Evolutionary conservation across 2,888 invertebrate species (phyloP).

Genomic region (Hyppa rectilinea): DNA sequence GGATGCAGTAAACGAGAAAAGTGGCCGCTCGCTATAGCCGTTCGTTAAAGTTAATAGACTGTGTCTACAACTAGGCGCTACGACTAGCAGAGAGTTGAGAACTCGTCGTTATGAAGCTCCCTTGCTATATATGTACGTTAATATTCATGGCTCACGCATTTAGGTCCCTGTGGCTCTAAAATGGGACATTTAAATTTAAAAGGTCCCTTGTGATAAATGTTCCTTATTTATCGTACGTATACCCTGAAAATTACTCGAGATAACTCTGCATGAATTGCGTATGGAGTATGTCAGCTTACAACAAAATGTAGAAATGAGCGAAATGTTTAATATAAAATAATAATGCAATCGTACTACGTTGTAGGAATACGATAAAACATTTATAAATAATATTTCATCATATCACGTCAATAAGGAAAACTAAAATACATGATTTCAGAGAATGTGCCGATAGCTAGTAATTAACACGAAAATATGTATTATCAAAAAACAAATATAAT

Average conservation of each 20-base stretch:
- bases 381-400: conserved; percentile 3
- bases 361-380: conserved; percentile 6
- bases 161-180: conserved; percentile 23
- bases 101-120: conserved; percentile 37
- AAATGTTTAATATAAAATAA: conserved; percentile 1
- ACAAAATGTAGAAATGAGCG: neutral
- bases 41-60: conserved; percentile 72
- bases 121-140: conserved; percentile 31
- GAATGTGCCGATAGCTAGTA: neutral
- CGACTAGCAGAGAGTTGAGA: conserved; percentile 27
- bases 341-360: neutral
- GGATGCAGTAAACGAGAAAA: conserved; percentile 79
- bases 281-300: conserved; percentile 17
- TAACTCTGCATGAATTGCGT: conserved; percentile 16
- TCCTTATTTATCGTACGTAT: conserved; percentile 31
- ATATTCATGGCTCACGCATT: conserved; percentile 36
- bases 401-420: conserved; percentile 35
- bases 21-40: conserved; percentile 69
- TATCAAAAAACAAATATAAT: conserved; percentile 1
- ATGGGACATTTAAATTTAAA: conserved; percentile 50
- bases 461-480: neutral
- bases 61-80: conserved; percentile 43
- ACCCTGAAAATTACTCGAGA: conserved; percentile 24
- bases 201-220: conserved; percentile 34
- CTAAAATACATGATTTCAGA: conserved; percentile 13